Base-by-base conservation (phyloP, 2,113 vertebrate genomes). In the Cyprinodon tularosa region DNA sequence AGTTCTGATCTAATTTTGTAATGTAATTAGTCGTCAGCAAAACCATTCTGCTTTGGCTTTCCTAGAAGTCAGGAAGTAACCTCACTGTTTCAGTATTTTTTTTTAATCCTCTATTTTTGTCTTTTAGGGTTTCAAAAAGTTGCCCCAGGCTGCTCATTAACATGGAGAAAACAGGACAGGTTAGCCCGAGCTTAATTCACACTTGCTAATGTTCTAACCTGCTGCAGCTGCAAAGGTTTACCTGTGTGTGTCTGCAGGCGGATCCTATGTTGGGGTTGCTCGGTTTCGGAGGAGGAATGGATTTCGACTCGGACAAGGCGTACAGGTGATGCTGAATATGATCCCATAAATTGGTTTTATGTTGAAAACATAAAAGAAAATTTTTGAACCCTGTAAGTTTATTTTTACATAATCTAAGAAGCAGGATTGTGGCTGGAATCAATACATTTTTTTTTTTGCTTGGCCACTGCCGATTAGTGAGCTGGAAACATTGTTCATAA, bases 261-360 rank as follows among this genome's bases (percentile, higher is more conserved):
- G 95, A 96, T 50, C 92, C 96, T 4, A 76, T 96, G 76, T 87
- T 95, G 11, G 95, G 96, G n/a, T 80, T 97, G 78, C 89, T 97
- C 68, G 96, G 95, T 53, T 94, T 97, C 0, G 95, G 95, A 76
- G 94, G 95, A 40, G 95, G 96, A 45, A 96, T 97, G 96, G 96
- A 98, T 89, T 98, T 98, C 38, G 96, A 98, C 79, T 98, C 97
- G 0, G 95, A 96, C 64, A 97, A 96, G 77, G 97, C 97, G 0
- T 98, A 98, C 93, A 96, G 97, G 97, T 96, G 64, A 88, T 89
- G 12, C 53, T 50, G n/a, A 50, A 38, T 37, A 14, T 37, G 36
- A 37, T 36, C 20, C n/a, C 17, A 57, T 57, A 57, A 57, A 57
- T 8, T n/a, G 50, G 50, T 17, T 53, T n/a, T 17, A 53, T 53